phyloP scores from a whole-genome alignment of 1,140 invertebrate genomes.

The Lucilia cuprina region DNA sequence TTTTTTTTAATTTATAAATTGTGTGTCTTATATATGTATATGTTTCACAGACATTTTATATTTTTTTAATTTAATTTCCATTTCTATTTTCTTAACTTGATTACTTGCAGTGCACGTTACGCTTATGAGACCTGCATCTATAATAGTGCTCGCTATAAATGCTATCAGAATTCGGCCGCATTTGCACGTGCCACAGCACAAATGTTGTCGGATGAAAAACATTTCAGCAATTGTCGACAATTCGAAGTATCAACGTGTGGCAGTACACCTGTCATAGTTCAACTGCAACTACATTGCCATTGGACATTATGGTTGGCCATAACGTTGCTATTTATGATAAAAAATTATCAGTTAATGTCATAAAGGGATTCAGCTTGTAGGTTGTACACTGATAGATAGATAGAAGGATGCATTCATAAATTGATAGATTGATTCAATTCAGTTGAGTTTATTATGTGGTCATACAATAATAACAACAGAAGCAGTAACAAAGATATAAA shows the following conservation, averaged over 20 bases:
- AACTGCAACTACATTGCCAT: not conserved
- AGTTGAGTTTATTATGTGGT: too few species aligned
- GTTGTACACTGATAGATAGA: too few species aligned
- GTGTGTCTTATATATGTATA: not conserved
- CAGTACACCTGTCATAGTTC: not conserved
- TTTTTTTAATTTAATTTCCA: slow-evolving; percentile 3
- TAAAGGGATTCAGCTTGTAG: not conserved
- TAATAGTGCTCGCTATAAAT: slow-evolving; percentile 58
- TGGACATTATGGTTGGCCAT: slow-evolving; percentile 10
- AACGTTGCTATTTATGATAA: not conserved
- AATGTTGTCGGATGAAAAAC: slow-evolving; percentile 59
- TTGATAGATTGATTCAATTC: too few species aligned
- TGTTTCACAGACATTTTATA: not conserved
- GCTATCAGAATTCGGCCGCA: slow-evolving; percentile 57
- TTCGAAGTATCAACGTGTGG: slow-evolving; percentile 51
- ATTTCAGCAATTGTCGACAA: slow-evolving; percentile 56
- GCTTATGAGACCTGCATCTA: slow-evolving; percentile 61
- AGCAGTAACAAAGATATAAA: too few species aligned
- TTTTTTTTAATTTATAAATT: too few species aligned
- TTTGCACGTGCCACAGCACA: slow-evolving; percentile 59
- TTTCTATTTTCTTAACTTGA: not conserved
- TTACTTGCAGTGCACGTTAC: slow-evolving; percentile 50
- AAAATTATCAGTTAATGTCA: not conserved
- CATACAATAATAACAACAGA: too few species aligned
- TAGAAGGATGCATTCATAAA: too few species aligned